Base-by-base conservation (phyloP, 2,797 vertebrate species). In the Poeciliopsis paucimaculata region DNA sequence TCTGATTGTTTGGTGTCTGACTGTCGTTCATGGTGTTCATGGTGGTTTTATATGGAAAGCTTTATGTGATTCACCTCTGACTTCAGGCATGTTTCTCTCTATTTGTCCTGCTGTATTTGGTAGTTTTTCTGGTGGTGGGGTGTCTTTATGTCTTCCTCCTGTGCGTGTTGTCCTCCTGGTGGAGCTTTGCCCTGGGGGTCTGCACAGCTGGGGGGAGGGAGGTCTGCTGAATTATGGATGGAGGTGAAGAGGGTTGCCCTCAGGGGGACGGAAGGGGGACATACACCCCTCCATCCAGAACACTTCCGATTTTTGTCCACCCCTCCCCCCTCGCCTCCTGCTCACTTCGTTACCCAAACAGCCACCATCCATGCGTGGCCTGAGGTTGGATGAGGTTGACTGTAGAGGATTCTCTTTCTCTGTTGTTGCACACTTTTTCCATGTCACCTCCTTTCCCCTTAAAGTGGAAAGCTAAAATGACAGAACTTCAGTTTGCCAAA, bases 161-260 rank as follows among this genome's bases (percentile, higher is more conserved):
- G 86, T 81, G 88, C 62, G 43, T 84, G 86, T 78, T 90, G 84
- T 87, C 86, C 84, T 91, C 91, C 87, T 89, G 34, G 78, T 13
- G 85, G 92, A 89, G 75, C 75, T 60, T 73, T 66, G 78, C 91
- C 91, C 87, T 79, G 88, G 90, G 89, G 90, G 86, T 82, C 41
- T 75, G 73, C 81, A 74, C 31, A 73, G 84, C 73, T 80, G 31
- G 66, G 77, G 64, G 78, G 81, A 79, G 45, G 66, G 43, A 72
- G 73, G 57, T 75, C 91, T 94, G 82, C 90, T 96, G 95, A 95
- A 96, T 96, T 95, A 96, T 96, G 94, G 94, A 96, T 95, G 90
- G 91, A 90, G 94, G 94, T 95, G 94, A 94, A 93, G 90, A 93
- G 93, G 88, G 90, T 82, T 90, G 82, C 89, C 90, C 93, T 92